phyloP scores from a whole-genome alignment of 2,113 vertebrate genomes.

The Psophia crepitans region DNA sequence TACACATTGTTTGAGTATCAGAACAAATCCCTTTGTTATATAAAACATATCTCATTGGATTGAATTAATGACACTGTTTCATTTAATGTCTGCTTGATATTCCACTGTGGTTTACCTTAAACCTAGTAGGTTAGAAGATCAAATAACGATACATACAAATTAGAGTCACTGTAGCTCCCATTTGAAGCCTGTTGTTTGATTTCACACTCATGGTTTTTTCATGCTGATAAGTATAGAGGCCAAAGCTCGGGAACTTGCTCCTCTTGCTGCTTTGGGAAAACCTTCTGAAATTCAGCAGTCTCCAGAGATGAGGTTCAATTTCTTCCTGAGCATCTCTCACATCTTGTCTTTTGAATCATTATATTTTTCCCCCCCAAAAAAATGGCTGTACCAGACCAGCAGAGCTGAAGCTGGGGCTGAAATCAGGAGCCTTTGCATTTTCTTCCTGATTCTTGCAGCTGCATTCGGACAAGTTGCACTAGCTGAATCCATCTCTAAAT shows the following conservation, averaged over 20 bases:
- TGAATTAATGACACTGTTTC: slow-evolving; percentile 63
- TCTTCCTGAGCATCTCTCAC: neutral
- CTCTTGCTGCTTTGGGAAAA: neutral
- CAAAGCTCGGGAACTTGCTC: neutral
- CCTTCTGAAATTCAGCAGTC: neutral
- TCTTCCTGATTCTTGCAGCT: neutral
- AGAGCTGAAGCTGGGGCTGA: neutral
- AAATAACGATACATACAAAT: slow-evolving; percentile 60
- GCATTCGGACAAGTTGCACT: neutral
- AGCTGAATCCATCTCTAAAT: slow-evolving; percentile 4
- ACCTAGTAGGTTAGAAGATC: slow-evolving; percentile 65
- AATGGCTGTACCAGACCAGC: neutral
- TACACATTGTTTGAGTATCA: slow-evolving; percentile 67
- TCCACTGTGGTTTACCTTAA: slow-evolving; percentile 64
- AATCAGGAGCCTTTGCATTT: neutral
- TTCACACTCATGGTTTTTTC: slow-evolving; percentile 35
- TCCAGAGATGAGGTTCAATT: neutral
- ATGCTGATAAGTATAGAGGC: slow-evolving; percentile 6
- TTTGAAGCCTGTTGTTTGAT: slow-evolving; percentile 61
- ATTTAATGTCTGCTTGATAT: slow-evolving; percentile 65
- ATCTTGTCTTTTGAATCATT: neutral
- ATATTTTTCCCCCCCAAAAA: neutral
- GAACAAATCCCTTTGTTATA: slow-evolving; percentile 72
- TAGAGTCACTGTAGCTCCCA: slow-evolving; percentile 36
- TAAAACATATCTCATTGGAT: slow-evolving; percentile 57